Evolutionary conservation across 2,113 vertebrate species (phyloP), one percentile per base, ranked within the genome.

Genomic region (Oenanthe melanoleuca): DNA sequence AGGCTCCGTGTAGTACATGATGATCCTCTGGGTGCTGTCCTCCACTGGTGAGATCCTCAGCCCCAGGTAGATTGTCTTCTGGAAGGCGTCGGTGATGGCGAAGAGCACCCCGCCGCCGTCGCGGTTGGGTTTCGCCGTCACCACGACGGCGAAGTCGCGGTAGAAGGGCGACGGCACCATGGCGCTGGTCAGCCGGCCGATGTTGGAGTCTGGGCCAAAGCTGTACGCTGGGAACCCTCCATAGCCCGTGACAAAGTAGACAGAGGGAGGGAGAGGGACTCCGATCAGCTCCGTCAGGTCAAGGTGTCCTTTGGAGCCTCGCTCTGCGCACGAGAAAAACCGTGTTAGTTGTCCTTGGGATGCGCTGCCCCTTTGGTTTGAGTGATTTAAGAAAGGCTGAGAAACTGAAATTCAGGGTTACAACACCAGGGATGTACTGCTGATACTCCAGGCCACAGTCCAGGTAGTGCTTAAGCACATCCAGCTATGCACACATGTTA

Each of bases 271-370:
- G 22, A 99, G 98, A 5, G 99, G 99, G n/a, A 99, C 98, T 11
- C 99, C 99, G 29, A 99, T 99, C 66, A 99, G 86, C 96, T 99
- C 98, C 0, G 98, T 99, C 89, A 99, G 98, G 95, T 99, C 99
- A 97, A 99, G 97, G 31, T 96, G 97, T 75, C 96, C 97, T 86
- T 93, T 98, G 21, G 97, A 97, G 31, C 97, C 96, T 10, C 86
- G 83, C 37, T 98, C 99, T 99, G 98, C 47, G 70, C 29, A 44
- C 29, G 28, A 74, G 31, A 96, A 94, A 91, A 82, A 78, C 21
- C 2, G 19, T 2, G 15, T 50, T 57, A 89, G 4, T 64, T n/a
- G 38, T 79, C 55, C n/a, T 42, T 47, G 47, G 64, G 15, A 5
- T 40, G 21, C 34, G 42, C 4, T 34, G 8, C 3, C 15, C 14